Evolutionary conservation across 2,113 vertebrate species (phyloP).

Genomic region (Falco punctatus): DNA sequence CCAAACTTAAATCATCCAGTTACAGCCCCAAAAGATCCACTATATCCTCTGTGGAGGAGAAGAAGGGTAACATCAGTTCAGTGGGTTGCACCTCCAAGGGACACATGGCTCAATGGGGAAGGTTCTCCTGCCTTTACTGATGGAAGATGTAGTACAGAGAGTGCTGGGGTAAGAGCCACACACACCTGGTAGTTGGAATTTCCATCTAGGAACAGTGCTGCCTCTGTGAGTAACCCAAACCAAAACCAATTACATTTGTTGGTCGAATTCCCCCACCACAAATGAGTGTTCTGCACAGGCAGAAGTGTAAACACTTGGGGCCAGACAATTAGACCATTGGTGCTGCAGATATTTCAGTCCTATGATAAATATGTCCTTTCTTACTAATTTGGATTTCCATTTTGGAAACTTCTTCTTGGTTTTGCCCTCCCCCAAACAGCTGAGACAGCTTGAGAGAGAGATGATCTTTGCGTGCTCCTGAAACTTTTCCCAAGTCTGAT

Average conservation of each 20-base stretch:
- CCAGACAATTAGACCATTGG: neutral
- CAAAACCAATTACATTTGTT: neutral
- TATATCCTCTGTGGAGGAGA: neutral
- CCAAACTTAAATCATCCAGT: neutral
- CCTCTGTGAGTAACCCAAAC: neutral
- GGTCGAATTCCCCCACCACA: neutral
- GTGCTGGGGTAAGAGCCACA: neutral
- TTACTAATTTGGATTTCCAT: neutral
- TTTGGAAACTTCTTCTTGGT: neutral
- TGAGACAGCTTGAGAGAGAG: neutral
- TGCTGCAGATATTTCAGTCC: neutral
- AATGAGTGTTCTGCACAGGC: neutral
- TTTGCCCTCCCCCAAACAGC: neutral
- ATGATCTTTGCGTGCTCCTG: neutral
- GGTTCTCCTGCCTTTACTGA: neutral
- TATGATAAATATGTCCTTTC: neutral
- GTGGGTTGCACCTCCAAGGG: neutral
- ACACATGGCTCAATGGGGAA: accelerated
- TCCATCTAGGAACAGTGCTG: neutral
- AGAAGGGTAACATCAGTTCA: neutral
- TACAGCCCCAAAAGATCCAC: neutral
- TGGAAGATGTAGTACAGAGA: neutral
- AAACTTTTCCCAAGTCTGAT: neutral
- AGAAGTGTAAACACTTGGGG: neutral
- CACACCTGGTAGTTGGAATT: no score